Evolutionary conservation across 2,888 invertebrate genomes (phyloP).

Genomic region (Nematopogon swammerdamellus): DNA sequence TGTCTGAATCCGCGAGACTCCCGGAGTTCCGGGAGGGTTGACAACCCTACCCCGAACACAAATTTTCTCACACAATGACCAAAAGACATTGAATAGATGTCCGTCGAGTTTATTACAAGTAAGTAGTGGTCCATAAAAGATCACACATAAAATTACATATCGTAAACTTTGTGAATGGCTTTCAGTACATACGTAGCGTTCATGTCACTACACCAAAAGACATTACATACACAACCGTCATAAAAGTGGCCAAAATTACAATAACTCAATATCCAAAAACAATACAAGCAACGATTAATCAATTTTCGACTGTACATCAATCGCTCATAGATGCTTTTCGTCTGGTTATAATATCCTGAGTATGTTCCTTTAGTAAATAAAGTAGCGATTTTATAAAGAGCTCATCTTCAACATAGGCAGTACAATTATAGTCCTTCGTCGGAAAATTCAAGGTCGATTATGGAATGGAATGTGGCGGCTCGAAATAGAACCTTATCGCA

Average conservation of each 20-base stretch:
- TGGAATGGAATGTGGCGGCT: not conserved
- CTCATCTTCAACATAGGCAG: not conserved
- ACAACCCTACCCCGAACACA: too few relatives aligned
- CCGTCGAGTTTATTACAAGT: too few relatives aligned
- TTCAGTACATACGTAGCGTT: not conserved
- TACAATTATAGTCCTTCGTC: not conserved
- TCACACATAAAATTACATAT: not conserved
- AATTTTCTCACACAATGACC: too few relatives aligned
- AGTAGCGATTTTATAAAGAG: not conserved
- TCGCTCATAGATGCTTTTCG: not conserved
- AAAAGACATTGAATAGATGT: too few relatives aligned
- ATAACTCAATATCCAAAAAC: constrained; percentile 43
- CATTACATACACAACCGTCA: constrained; percentile 21
- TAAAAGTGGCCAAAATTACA: constrained; percentile 47
- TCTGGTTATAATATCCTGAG: not conserved
- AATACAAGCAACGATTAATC: constrained; percentile 18
- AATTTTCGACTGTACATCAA: constrained; percentile 14
- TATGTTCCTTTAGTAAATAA: not conserved
- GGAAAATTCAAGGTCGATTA: not conserved
- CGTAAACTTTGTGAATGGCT: too few relatives aligned
- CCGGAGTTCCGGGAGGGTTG: too few relatives aligned
- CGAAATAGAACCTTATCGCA: not conserved
- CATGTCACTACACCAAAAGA: constrained; percentile 3
- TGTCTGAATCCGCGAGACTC: too few relatives aligned
- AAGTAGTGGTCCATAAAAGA: not conserved